Conservation (phyloP, 2,797 vertebrate genomes). For the Sparus aurata region DNA sequence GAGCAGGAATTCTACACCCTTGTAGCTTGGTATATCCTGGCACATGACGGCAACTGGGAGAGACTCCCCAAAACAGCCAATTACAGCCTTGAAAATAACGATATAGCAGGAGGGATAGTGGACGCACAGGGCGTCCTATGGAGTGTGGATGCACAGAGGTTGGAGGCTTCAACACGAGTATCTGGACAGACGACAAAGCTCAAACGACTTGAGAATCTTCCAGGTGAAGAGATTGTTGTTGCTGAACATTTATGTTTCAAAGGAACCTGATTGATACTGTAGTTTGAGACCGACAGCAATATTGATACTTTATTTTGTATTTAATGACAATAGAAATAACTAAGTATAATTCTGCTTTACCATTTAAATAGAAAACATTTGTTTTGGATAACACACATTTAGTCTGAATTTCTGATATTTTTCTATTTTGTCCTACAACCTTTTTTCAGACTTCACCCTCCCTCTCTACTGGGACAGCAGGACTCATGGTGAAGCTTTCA, state of each 20-base stretch:
- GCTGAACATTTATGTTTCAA: neutral
- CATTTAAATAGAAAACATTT: too few species aligned
- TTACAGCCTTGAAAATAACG: constrained; percentile 51
- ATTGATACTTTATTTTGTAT: neutral
- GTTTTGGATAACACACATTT: constrained; percentile 4
- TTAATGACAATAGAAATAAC: too few species aligned
- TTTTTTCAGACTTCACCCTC: constrained; percentile 67
- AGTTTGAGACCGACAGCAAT: neutral
- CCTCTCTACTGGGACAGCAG: constrained; percentile 81
- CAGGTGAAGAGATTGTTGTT: constrained; percentile 50
- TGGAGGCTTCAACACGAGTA: constrained; percentile 9
- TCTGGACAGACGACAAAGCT: neutral
- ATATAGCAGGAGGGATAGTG: constrained; percentile 44
- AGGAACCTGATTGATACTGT: neutral
- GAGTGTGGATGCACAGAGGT: constrained; percentile 45
- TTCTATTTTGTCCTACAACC: neutral
- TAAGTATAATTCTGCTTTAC: too few species aligned
- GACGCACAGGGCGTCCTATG: constrained; percentile 57
- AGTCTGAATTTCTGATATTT: neutral
- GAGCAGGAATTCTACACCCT: constrained; percentile 50
- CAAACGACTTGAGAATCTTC: constrained; percentile 69
- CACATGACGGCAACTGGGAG: constrained; percentile 56
- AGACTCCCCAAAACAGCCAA: constrained; percentile 71
- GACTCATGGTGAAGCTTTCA: neutral
- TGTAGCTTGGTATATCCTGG: constrained; percentile 77